A percentile compares a stretch with the other conserved stretches of the same genome.
phyloP scores from a whole-genome alignment of 2,113 vertebrate genomes.

The Cnemophilus loriae region DNA sequence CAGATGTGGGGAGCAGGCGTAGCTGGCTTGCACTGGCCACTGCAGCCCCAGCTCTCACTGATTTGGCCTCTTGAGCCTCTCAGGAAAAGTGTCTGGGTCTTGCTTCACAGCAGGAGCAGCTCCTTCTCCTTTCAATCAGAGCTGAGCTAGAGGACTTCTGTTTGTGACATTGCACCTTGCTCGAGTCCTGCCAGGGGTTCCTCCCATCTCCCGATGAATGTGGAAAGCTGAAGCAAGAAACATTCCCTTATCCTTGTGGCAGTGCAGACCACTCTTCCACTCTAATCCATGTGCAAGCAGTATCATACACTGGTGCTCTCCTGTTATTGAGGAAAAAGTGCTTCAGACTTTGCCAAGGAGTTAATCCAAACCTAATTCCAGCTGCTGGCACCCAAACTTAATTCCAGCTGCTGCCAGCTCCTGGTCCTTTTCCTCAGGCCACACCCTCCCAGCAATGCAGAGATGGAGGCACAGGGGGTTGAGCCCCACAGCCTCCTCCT shows the following conservation, averaged over 20 bases:
- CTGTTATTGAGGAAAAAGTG: neutral
- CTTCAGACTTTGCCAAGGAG: neutral
- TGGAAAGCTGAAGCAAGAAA: neutral
- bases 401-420: neutral
- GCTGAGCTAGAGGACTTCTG: neutral
- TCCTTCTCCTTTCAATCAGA: neutral
- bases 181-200: neutral
- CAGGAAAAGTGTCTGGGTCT: neutral
- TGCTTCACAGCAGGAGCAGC: neutral
- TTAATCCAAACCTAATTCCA: neutral
- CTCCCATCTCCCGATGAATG: neutral
- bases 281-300: neutral
- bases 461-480: neutral
- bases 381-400: neutral
- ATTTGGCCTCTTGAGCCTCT: neutral
- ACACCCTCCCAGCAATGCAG: neutral
- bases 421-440: neutral
- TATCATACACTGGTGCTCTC: neutral
- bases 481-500: neutral
- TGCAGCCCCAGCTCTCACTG: neutral
- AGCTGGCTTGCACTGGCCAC: too few relatives aligned
- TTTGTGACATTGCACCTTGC: neutral
- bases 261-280: neutral
- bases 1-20: neutral
- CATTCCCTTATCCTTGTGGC: neutral